Evolutionary conservation across 2,888 invertebrate genomes (phyloP), one percentile per base, ranked within the genome.

Genomic region (Octonoba sinensis): DNA sequence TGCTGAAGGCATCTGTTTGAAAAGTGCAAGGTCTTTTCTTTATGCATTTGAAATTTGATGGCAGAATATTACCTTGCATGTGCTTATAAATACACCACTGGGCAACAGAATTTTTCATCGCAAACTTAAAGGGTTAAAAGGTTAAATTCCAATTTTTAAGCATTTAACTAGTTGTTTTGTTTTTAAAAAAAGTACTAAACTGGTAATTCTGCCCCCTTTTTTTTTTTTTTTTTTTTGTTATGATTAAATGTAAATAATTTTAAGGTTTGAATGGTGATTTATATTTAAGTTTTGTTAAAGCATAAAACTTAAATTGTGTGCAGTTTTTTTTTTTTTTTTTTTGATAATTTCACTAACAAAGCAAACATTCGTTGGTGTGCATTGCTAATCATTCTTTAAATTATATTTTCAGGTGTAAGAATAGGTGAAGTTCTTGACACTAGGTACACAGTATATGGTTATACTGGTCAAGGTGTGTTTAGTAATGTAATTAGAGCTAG

Each of bases 391-490:
- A 18, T 16, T 54, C 20, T 57, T 57, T 20, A n/a, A 57, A 46
- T 71, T 49, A 12, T 8, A 20, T 18, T 57, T 64, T 85, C 84
- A 91, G 91, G 90, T 85, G 97, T 99, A 13, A 92, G 98, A 65
- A 96, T 98, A 86, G 97, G 99, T 1, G 99, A 99, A 90, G 92
- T 93, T 0, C 89, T 99, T 84, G 97, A 99, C 89, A 92, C 91
- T 72, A 92, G 99, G 3, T 99, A 99, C 88, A 92, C 93, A 59
- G 99, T 99, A 1, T 97, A 95, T 89, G 99, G 99, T 0, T 98
- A 96, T 89, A 99, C 99, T 0, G 99, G 99, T 0, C 98, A 99
- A 88, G 99, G 86, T 44, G 98, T 99, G 70, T 99, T 99, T 90
- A 97, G 97, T 85, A 99, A 97, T 88, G 99, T 99, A 46, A 93